These are phyloP conservation scores for Oryzias curvinotus DNA, from an alignment of 2,113 vertebrate species.

Conservation along the genomic window DNA sequence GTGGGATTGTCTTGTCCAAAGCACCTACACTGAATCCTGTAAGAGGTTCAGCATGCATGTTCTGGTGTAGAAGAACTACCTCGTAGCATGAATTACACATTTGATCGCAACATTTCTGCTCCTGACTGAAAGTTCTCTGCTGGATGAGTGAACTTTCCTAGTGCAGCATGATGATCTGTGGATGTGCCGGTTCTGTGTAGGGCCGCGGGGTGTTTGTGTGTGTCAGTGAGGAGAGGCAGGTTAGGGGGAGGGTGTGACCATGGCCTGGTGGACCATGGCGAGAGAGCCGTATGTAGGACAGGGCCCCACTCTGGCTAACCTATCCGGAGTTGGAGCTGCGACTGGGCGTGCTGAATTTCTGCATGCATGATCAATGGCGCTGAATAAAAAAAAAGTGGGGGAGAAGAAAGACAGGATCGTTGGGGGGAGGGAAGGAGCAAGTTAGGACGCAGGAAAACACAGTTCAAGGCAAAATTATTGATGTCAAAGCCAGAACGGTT, in stretches of 20 bases:
- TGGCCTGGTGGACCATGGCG: conserved; percentile 63
- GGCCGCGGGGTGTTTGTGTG: conserved; percentile 41
- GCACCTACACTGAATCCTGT: too few relatives aligned
- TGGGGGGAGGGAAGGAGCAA: conserved; percentile 49
- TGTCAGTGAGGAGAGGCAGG: conserved; percentile 40
- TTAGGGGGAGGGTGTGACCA: conserved; percentile 63
- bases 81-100: too few relatives aligned
- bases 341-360: conserved; percentile 79
- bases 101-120: conserved; percentile 6
- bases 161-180: conserved; percentile 44
- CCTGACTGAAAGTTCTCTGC: conserved; percentile 39
- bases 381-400: conserved; percentile 63
- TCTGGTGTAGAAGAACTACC: too few relatives aligned
- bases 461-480: conserved; percentile 11
- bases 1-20: neutral
- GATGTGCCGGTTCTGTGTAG: conserved; percentile 54
- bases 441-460: conserved; percentile 37
- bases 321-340: conserved; percentile 66
- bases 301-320: conserved; percentile 64
- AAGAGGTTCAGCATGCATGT: too few relatives aligned
- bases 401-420: conserved; percentile 48
- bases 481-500: neutral
- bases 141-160: conserved; percentile 45
- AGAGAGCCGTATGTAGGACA: conserved; percentile 80
- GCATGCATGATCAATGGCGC: conserved; percentile 82